Conservation (phyloP, 2,113 vertebrate species). For the Microcebus murinus region DNA sequence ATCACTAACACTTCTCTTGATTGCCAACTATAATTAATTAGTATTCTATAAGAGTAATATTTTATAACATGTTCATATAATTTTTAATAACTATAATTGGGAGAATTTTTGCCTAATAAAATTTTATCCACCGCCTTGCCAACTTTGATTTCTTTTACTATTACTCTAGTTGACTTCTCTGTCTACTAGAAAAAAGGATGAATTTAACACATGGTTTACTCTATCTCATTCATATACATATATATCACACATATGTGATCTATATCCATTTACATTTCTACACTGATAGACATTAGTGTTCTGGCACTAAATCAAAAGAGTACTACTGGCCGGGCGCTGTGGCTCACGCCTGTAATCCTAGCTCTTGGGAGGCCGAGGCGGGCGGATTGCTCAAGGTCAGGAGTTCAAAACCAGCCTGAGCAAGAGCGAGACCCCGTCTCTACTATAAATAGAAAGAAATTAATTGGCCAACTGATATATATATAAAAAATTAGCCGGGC, state of each 20-base stretch:
- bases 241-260: background rate
- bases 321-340: too few species aligned
- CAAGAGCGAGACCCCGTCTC: too few species aligned
- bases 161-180: background rate
- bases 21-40: background rate
- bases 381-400: too few species aligned
- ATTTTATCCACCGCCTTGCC: background rate
- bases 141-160: background rate
- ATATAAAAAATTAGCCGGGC: too few species aligned
- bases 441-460: too few species aligned
- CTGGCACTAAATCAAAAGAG: background rate
- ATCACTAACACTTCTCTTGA: background rate
- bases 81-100: background rate
- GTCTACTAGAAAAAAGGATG: background rate
- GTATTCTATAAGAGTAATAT: background rate
- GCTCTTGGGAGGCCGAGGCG: too few species aligned
- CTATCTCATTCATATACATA: background rate
- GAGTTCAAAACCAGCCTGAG: too few species aligned
- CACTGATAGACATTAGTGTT: background rate
- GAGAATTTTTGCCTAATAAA: background rate
- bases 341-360: too few species aligned
- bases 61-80: conserved; percentile 5
- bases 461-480: too few species aligned
- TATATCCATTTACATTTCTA: background rate
- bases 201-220: background rate